Percentiles rank a stretch among this genome's conserved stretches.
phyloP scores from a whole-genome alignment of 1,140 invertebrate species.

The Hyles euphorbiae region DNA sequence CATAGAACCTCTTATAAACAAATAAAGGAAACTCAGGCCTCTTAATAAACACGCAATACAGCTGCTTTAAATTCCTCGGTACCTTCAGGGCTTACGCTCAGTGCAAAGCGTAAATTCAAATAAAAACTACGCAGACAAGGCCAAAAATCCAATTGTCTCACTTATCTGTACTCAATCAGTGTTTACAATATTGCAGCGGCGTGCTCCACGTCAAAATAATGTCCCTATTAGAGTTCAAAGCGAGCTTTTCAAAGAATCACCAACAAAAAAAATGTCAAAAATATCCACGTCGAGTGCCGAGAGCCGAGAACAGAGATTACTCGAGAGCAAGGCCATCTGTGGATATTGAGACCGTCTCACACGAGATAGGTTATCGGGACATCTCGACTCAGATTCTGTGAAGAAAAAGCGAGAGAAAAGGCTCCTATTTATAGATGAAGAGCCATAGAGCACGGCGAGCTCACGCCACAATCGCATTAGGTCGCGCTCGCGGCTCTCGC shows the following conservation, averaged over 20 bases:
- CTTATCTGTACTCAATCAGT: conserved; percentile 71
- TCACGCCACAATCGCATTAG: conserved; percentile 69
- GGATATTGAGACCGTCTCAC: conserved; percentile 73
- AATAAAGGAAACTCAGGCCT: too few relatives aligned
- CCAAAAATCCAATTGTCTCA: conserved; percentile 58
- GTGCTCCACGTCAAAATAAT: conserved; percentile 71
- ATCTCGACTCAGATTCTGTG: conserved; percentile 70
- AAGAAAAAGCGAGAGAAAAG: conserved; percentile 72
- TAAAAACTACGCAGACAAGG: conserved; percentile 52
- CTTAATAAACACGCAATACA: not conserved
- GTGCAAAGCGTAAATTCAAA: conserved; percentile 25
- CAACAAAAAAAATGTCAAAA: conserved; percentile 67
- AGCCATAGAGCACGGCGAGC: conserved; percentile 48
- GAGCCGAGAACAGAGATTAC: conserved; percentile 53
- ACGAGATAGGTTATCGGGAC: conserved; percentile 67
- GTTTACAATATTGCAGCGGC: conserved; percentile 68
- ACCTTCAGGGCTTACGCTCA: conserved; percentile 11
- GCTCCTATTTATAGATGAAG: conserved; percentile 71
- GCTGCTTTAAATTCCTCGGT: conserved; percentile 16
- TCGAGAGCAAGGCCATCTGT: conserved; percentile 70
- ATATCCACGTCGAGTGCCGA: conserved; percentile 44
- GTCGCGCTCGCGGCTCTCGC: conserved; percentile 49
- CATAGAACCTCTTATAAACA: too few relatives aligned
- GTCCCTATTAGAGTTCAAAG: conserved; percentile 71
- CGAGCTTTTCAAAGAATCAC: conserved; percentile 62